phyloP scores from a whole-genome alignment of 2,888 invertebrate species.

The Caenorhabditis sinica region DNA sequence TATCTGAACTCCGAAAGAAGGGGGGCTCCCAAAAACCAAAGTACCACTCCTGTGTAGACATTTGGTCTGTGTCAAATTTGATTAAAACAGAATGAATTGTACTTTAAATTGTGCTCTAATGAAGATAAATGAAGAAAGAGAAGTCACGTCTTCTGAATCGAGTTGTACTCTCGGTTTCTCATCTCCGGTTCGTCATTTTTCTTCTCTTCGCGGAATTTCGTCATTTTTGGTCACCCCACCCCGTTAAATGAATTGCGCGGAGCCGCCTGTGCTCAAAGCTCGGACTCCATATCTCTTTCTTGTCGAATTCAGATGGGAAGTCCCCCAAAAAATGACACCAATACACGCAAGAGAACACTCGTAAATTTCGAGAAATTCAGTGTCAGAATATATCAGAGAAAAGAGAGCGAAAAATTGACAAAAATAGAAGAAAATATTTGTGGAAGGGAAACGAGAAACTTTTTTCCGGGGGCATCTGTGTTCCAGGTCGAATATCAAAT shows the following conservation, averaged over 20 bases:
- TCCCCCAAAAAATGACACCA: conserved; percentile 27
- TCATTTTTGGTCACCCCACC: conserved; percentile 41
- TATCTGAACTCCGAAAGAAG: no score
- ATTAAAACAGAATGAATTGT: conserved; percentile 10
- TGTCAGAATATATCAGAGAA: neutral
- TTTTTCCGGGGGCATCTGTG: conserved; percentile 15
- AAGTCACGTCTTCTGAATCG: conserved; percentile 30
- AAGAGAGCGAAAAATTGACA: conserved; percentile 1
- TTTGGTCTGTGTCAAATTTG: neutral
- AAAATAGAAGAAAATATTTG: conserved; percentile 24
- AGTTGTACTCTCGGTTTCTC: conserved; percentile 33
- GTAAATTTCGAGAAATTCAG: neutral
- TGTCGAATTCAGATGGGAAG: conserved; percentile 6
- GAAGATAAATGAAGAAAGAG: neutral
- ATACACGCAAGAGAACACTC: conserved; percentile 43
- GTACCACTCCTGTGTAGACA: conserved; percentile 1
- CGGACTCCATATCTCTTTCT: conserved; percentile 18
- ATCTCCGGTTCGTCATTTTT: conserved; percentile 31
- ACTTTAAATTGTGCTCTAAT: conserved; percentile 16
- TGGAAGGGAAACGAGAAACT: neutral
- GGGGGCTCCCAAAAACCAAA: neutral
- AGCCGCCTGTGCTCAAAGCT: conserved; percentile 37
- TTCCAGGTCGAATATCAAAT: conserved; percentile 47
- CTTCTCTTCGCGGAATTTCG: conserved; percentile 27
- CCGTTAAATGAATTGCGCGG: conserved; percentile 39